These are phyloP conservation scores for Aselliscus stoliczkanus DNA, from an alignment of 2,797 vertebrate species.

Conservation along the genomic window DNA sequence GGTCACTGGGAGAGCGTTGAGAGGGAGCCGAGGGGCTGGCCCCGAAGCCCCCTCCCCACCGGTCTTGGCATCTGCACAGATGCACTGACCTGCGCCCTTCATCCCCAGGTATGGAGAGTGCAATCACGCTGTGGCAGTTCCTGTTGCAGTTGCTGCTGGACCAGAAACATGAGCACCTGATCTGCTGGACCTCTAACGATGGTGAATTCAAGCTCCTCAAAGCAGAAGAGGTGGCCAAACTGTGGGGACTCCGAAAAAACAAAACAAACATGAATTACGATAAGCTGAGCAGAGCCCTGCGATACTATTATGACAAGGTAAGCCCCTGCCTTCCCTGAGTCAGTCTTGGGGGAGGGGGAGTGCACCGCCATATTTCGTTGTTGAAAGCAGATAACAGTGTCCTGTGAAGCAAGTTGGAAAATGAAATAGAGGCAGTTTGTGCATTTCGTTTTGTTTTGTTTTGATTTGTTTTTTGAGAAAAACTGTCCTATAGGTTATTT, in stretches of 20 bases:
- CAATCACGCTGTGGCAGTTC: constrained; percentile 99
- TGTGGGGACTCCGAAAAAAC: constrained; percentile 98
- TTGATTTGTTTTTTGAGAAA: background rate
- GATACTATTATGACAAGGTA: constrained; percentile 99
- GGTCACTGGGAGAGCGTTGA: accelerated
- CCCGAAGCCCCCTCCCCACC: accelerated
- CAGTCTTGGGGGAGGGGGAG: accelerated
- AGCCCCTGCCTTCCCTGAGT: background rate
- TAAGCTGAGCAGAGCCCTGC: constrained; percentile 96
- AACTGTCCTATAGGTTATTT: background rate
- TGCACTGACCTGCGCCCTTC: constrained; percentile 1
- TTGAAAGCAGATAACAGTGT: background rate
- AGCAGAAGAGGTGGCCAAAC: constrained; percentile 97
- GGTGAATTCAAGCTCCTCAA: constrained; percentile 98
- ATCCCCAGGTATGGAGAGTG: constrained; percentile 94
- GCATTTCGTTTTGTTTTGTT: background rate
- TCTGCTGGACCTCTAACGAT: constrained; percentile 97
- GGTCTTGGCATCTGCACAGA: background rate
- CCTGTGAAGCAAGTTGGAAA: background rate
- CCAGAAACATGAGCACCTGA: constrained; percentile 96
- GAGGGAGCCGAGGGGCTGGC: accelerated
- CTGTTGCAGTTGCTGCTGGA: constrained; percentile 97
- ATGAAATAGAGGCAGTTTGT: background rate
- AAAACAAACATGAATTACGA: constrained; percentile 99
- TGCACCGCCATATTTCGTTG: background rate